Conservation (phyloP, 2,888 invertebrate species). For the Thera obeliscata region DNA sequence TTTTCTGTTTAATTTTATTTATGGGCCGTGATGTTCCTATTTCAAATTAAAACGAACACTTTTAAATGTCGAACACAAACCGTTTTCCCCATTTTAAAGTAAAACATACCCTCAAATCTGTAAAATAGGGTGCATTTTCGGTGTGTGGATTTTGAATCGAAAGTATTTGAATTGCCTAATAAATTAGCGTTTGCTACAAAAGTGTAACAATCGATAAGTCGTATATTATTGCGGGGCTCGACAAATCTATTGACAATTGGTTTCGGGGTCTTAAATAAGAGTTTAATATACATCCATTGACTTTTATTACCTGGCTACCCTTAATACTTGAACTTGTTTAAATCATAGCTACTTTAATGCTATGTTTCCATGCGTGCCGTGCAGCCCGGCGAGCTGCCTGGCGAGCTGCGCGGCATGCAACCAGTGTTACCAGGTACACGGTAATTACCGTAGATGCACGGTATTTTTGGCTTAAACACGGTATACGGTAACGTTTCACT, state of each 20-base stretch:
- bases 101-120: not conserved
- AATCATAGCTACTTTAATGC: constrained; percentile 32
- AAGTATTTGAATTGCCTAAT: constrained; percentile 50
- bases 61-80: constrained; percentile 39
- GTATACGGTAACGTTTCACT: no score
- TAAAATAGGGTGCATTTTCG: constrained; percentile 14
- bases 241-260: constrained; percentile 69
- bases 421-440: no score
- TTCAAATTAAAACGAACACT: constrained; percentile 56
- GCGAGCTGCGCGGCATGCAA: no score
- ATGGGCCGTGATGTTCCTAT: constrained; percentile 72
- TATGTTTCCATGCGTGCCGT: no score
- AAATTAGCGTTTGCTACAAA: constrained; percentile 65
- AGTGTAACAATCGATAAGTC: constrained; percentile 66
- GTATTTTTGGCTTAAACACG: no score
- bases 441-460: no score
- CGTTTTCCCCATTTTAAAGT: not conserved
- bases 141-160: constrained; percentile 4
- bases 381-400: no score
- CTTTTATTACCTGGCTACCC: constrained; percentile 40
- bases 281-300: constrained; percentile 58
- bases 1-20: constrained; percentile 75
- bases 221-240: constrained; percentile 64
- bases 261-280: constrained; percentile 68
- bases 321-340: constrained; percentile 24